Evolutionary conservation across 2,797 vertebrate species (phyloP).

Genomic region (Anguilla marmorata): DNA sequence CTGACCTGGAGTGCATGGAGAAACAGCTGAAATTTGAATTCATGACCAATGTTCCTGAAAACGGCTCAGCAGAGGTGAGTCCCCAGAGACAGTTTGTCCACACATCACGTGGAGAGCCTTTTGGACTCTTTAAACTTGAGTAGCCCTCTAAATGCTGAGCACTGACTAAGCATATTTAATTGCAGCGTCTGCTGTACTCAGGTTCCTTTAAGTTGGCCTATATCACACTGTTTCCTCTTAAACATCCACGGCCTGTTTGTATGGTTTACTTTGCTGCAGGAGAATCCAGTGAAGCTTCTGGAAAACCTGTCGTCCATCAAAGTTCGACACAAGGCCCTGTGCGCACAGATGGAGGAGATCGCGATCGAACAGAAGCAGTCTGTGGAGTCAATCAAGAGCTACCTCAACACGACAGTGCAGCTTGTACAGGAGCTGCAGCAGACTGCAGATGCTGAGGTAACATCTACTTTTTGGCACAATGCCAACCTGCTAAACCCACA

Average conservation of each 20-base stretch:
- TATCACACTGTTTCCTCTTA: background rate
- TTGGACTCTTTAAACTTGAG: background rate
- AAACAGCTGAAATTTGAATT: conserved; percentile 87
- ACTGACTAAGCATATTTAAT: background rate
- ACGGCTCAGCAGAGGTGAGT: conserved; percentile 72
- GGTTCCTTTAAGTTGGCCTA: background rate
- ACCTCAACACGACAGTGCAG: conserved; percentile 68
- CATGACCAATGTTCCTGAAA: conserved; percentile 70
- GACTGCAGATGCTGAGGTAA: conserved; percentile 73
- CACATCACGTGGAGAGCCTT: background rate
- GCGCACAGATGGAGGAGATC: conserved; percentile 70
- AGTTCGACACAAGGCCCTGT: conserved; percentile 76
- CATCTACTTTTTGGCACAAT: background rate
- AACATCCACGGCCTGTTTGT: background rate
- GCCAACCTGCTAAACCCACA: background rate
- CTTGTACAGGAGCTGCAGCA: conserved; percentile 73
- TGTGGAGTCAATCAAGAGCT: conserved; percentile 73
- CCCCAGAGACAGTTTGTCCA: background rate
- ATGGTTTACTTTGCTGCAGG: conserved; percentile 60
- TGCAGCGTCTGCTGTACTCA: background rate
- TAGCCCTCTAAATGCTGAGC: background rate
- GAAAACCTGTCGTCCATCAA: conserved; percentile 79
- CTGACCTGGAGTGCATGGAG: conserved; percentile 90
- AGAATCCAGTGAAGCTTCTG: conserved; percentile 78
- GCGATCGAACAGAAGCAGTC: conserved; percentile 75